phyloP scores from a whole-genome alignment of 2,113 vertebrate species.

The Scomber scombrus region DNA sequence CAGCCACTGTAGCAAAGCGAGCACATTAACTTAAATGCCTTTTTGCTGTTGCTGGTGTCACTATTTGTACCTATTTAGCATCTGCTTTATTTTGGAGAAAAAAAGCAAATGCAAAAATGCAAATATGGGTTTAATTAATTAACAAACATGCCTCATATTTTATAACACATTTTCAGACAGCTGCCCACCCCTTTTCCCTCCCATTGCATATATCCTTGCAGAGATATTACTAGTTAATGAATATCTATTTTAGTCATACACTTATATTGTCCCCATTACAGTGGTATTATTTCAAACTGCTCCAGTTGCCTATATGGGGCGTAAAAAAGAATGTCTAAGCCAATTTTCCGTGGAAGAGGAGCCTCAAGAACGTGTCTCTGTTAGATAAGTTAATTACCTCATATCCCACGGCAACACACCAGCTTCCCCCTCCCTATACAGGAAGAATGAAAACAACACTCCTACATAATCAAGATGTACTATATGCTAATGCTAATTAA shows the following conservation, averaged over 20 bases:
- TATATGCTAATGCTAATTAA: slow-evolving; percentile 63
- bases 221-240: slow-evolving; percentile 55
- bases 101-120: slow-evolving; percentile 40
- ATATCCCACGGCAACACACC: slow-evolving; percentile 62
- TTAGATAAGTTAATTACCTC: slow-evolving; percentile 79
- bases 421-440: slow-evolving; percentile 22
- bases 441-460: slow-evolving; percentile 68
- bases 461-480: slow-evolving; percentile 55
- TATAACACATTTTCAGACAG: slow-evolving; percentile 14
- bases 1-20: slow-evolving; percentile 31
- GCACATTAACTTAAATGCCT: slow-evolving; percentile 38
- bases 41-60: slow-evolving; percentile 15
- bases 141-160: slow-evolving; percentile 37
- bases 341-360: slow-evolving; percentile 64
- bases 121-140: slow-evolving; percentile 49
- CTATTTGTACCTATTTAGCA: slow-evolving; percentile 11
- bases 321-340: slow-evolving; percentile 57
- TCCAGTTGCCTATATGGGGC: slow-evolving; percentile 66
- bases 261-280: slow-evolving; percentile 69
- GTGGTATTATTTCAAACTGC: slow-evolving; percentile 70
- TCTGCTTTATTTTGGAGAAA: slow-evolving; percentile 3
- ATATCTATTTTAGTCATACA: slow-evolving; percentile 67
- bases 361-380: slow-evolving; percentile 67
- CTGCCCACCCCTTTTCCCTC: slow-evolving; percentile 1
- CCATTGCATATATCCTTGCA: slow-evolving; percentile 26